Evolutionary conservation across 2,797 vertebrate genomes (phyloP), one percentile per base, ranked within the genome.

Genomic region (Moxostoma hubbsi): DNA sequence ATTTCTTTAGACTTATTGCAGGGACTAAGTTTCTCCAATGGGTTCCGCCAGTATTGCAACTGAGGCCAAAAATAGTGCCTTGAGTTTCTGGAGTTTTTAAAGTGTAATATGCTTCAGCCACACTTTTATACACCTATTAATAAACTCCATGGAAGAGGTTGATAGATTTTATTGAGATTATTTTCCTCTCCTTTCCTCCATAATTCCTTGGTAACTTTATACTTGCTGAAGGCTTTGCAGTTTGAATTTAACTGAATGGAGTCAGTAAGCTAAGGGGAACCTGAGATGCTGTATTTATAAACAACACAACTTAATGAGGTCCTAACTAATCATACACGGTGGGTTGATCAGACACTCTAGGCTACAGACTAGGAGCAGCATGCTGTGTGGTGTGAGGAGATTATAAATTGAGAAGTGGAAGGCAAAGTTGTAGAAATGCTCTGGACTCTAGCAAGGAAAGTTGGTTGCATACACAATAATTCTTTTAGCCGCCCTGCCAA

Each of bases 381-480:
- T n/a, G 6, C 16, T 59, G 18, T 73, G 64, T 62, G 75, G 66
- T 77, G 64, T 74, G 45, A 79, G 64, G 49, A 81, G 64, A 82
- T 79, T 64, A 69, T 16, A 66, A 62, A 65, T 54, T 55, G 62
- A 76, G 53, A 73, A 62, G 55, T 61, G 53, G 72, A 75, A 69
- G 61, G 63, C 58, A 36, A 64, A 51, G 16, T 47, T 71, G 64
- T 12, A 59, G n/a, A 9, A 54, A 77, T 67, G 16, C 12, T 55
- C 57, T 77, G 36, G 36, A 36, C 58, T 54, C 45, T n/a, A 62
- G 12, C 47, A 13, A 58, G 61, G 58, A 81, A 82, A 83, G 18
- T 77, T 79, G 79, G 81, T 82, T 79, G 74, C 43, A 76, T 54
- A 76, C 50, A 76, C 66, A 81, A 81, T 84, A 45, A 47, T 77